These are phyloP conservation scores for Ceuthmochares aereus DNA, from an alignment of 2,113 vertebrate genomes.

Conservation along the genomic window DNA sequence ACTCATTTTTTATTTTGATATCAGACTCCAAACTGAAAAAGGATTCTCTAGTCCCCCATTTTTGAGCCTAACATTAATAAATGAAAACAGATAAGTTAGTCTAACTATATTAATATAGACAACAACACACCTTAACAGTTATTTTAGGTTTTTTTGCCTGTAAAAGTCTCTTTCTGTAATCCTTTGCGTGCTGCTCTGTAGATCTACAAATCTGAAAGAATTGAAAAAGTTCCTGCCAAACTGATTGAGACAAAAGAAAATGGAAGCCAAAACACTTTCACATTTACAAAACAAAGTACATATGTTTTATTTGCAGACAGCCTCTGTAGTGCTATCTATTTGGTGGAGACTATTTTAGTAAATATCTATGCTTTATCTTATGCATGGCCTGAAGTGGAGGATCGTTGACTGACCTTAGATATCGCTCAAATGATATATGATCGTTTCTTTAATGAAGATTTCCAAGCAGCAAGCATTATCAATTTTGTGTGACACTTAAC, in stretches of 20 bases:
- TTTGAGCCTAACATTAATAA: neutral
- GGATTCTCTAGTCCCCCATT: neutral
- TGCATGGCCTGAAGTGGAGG: neutral
- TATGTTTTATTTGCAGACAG: neutral
- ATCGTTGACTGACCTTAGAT: constrained; percentile 2
- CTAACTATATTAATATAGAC: neutral
- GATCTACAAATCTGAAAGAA: neutral
- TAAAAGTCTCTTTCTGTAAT: neutral
- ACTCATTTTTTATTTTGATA: neutral
- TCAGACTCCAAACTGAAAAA: neutral
- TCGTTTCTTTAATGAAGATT: neutral
- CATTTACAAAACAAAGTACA: neutral
- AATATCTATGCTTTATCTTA: constrained; percentile 21
- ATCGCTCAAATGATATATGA: neutral
- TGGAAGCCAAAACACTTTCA: neutral
- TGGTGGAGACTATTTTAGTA: neutral
- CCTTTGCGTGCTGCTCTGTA: neutral
- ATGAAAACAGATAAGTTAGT: neutral
- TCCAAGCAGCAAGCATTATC: neutral
- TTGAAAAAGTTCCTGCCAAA: neutral
- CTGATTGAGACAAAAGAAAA: neutral
- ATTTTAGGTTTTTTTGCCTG: neutral
- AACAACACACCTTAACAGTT: neutral
- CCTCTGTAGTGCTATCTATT: neutral
- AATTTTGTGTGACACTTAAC: neutral